Evolutionary conservation across 2,113 vertebrate species (phyloP), one percentile per base, ranked within the genome.

Genomic region (Oryzias woworae): DNA sequence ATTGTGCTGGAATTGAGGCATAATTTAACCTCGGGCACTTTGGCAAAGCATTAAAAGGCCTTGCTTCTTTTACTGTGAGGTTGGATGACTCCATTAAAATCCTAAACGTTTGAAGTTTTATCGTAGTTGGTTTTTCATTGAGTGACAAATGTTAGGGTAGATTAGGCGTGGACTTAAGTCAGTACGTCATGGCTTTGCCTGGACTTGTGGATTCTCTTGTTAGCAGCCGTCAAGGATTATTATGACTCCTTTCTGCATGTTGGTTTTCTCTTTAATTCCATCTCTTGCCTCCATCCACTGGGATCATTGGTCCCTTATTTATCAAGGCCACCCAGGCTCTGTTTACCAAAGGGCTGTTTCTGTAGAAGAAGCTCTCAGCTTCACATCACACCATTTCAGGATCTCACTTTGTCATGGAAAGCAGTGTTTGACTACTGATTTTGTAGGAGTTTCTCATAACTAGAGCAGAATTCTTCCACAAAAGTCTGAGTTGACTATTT

Each of bases 41-140:
- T 87, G 87, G 87, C 78, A 58, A 56, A 68, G 78, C 80, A 80
- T 86, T 62, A 90, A 84, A 90, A 80, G 56, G 55, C 60, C 45
- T 65, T 49, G 66, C 69, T 71, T 53, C 15, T 73, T 81, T 78
- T 73, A 73, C 80, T 61, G 42, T 57, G 53, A 53, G 71, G 65
- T 66, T 28, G 50, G 56, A 61, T 77, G 79, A 79, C 69, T 78
- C 75, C 65, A 82, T 56, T 70, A 62, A 58, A 76, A 65, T 65
- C 53, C 46, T 14, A 71, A 72, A 69, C 63, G 73, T 87, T 82
- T 82, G 75, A 83, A 74, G 80, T 81, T 83, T 82, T 68, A 86
- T 76, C 71, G 59, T 59, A 6, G 69, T 28, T 31, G 58, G 65
- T 80, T 53, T 53, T 53, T 44, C 7, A 79, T 23, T 71, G 64